Evolutionary conservation across 2,113 vertebrate genomes (phyloP), one percentile per base, ranked within the genome.

Genomic region (Lutjanus erythropterus): DNA sequence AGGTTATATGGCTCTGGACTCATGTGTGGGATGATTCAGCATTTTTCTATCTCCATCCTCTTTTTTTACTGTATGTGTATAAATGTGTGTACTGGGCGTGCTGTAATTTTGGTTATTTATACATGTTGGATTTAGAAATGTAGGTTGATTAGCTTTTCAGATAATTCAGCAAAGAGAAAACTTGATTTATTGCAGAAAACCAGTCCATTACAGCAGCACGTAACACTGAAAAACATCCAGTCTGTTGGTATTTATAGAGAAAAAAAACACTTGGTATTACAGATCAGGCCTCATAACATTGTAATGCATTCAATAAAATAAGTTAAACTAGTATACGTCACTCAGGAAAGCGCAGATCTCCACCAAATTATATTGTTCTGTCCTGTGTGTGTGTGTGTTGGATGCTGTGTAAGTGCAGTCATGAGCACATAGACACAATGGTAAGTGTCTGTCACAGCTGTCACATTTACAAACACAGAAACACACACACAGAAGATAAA

Each of bases 11-110:
- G 21, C 69, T 62, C 14, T 44, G 8, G 70, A 55, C 27, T 66
- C 25, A 46, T 37, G 33, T n/a, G 71, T 64, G 39, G 31, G 41
- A 61, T 86, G 78, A 86, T 69, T 88, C 62, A 75, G 71, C 61
- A 16, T 62, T 72, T n/a, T 76, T 82, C 55, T 67, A 1, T 80
- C 33, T 46, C 8, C 33, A 46, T 61, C 50, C 27, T 50, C n/a
- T 19, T 18, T 59, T 18, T 59, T 39, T 58, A 61, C 16, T 53
- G n/a, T 64, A 19, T 65, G 5, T 23, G 7, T 50, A 35, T 4
- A 2, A 35, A 31, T 15, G 35, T 62, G 23, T 42, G 53, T 42
- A 25, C 6, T 53, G 33, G 4, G 23, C n/a, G 21, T n/a, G n/a
- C n/a, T n/a, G n/a, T n/a, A n/a, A n/a, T n/a, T n/a, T n/a, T n/a